These are phyloP conservation scores for Amitus sp. DNA, from an alignment of 2,888 invertebrate genomes.

Conservation along the genomic window DNA sequence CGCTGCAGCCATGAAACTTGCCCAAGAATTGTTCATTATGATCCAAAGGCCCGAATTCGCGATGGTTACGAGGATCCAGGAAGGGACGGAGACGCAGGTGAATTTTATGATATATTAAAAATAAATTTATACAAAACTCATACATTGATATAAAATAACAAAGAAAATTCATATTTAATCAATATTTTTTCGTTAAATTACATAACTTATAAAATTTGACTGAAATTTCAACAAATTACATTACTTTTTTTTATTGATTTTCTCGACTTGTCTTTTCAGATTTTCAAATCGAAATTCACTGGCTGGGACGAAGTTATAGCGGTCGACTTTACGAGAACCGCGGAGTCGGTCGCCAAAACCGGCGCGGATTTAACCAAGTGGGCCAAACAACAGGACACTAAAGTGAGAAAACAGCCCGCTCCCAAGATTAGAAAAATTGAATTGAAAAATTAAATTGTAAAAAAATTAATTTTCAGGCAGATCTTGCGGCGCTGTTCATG, in stretches of 20 bases:
- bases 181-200: no score
- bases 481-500: constrained; percentile 94
- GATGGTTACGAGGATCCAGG: constrained; percentile 87
- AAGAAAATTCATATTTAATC: no score
- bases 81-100: constrained; percentile 90
- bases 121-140: no score
- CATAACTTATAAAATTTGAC: no score
- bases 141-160: no score
- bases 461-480: no score
- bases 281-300: constrained; percentile 96
- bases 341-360: constrained; percentile 94
- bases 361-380: constrained; percentile 95
- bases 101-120: no score
- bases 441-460: no score
- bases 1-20: constrained; percentile 96
- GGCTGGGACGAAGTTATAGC: constrained; percentile 99
- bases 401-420: no score
- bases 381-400: constrained; percentile 90
- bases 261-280: constrained; percentile 64
- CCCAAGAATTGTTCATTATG: constrained; percentile 96
- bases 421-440: no score
- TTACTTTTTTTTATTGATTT: background rate
- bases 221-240: background rate
- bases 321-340: constrained; percentile 98
- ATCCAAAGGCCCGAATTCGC: constrained; percentile 89